Evolutionary conservation across 2,888 invertebrate genomes (phyloP), one percentile per base, ranked within the genome.

Genomic region (Hypsopygia costalis): DNA sequence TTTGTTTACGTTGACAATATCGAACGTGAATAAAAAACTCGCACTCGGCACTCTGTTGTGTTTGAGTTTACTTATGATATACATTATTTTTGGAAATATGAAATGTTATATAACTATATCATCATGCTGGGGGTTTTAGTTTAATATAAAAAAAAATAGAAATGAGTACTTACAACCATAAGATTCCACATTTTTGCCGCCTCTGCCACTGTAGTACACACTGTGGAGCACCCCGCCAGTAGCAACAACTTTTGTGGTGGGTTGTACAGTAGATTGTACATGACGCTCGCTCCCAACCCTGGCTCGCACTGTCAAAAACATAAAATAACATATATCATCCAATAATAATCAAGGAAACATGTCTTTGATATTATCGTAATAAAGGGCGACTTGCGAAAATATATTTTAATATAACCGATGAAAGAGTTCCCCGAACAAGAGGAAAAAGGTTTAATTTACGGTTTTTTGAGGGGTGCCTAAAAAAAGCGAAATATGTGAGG

Each of bases 171-270:
- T 87, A 99, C 99, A 90, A 99, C 99, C 76, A 99, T 96, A 49
- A 99, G 92, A 88, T 99, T 99, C 99, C 99, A 99, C 97, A 99
- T 98, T 89, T 98, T 98, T 41, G 99, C 99, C 30, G 99, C 98
- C 88, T 99, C 99, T 1, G 99, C 99, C 8, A 99, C 98, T 32
- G 99, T 98, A 11, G 99, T 99, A 69, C 99, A 99, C 16, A 99
- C 99, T 6, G 98, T 98, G 62, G 98, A 98, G 81, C 99, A 99
- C 38, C 99, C 99, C 29, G 97, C 97, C 37, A 99, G 90, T 47
- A 98, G 87, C 91, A 98, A 94, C 67, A 98, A 90, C 88, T 98
- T 99, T 72, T 96, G 96, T 10, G 98, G 98, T 46, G 94, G 94
- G 82, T 95, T 97, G 91, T 99, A 99, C 53, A 99, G 92, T 49